Conservation (phyloP, 2,113 vertebrate species). For the Tautogolabrus adspersus region DNA sequence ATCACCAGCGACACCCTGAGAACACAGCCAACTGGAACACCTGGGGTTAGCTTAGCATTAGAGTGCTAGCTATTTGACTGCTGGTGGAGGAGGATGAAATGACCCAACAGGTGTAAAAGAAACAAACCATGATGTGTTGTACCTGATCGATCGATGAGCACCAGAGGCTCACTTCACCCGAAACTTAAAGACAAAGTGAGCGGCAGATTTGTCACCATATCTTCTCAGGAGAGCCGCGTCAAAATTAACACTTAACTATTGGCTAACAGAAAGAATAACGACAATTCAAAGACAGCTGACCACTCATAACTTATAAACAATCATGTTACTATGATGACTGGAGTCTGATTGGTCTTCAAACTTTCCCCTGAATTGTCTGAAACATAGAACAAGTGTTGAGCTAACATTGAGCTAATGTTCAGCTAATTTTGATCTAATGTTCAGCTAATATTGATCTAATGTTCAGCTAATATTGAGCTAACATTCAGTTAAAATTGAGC, state of each 20-base stretch:
- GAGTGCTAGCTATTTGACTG: neutral
- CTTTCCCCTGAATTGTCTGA: neutral
- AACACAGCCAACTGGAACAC: neutral
- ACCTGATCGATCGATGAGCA: neutral
- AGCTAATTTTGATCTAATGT: too few species aligned
- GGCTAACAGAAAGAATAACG: neutral
- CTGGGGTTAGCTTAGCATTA: neutral
- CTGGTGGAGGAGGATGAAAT: neutral
- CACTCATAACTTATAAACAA: neutral
- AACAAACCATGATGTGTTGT: neutral
- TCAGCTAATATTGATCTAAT: too few species aligned
- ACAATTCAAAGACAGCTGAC: neutral
- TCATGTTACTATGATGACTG: neutral
- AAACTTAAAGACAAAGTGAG: neutral
- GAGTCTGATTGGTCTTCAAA: neutral
- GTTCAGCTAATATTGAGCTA: too few species aligned
- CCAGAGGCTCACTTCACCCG: neutral
- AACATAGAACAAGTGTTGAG: neutral
- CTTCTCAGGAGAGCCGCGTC: conserved; percentile 5
- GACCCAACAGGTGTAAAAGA: neutral
- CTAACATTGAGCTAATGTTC: neutral
- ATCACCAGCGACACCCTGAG: conserved; percentile 35
- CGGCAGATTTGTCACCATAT: too few species aligned
- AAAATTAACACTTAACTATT: neutral
- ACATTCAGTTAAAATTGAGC: too few species aligned